Conservation (phyloP, 2,113 vertebrate genomes). For the Dipodomys stephensi region DNA sequence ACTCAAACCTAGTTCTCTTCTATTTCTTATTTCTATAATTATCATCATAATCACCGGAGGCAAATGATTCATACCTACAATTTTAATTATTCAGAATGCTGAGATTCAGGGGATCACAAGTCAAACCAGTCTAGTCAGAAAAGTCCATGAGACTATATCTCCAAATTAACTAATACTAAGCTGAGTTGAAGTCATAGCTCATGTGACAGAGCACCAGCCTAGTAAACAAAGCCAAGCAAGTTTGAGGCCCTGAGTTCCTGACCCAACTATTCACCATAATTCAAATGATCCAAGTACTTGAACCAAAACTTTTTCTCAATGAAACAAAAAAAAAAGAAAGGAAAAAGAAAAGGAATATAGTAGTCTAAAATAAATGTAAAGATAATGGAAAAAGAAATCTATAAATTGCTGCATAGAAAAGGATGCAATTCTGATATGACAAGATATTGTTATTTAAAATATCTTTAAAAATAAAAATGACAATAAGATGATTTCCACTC, state of each 20-base stretch:
- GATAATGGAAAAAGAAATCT: background rate
- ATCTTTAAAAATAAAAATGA: slow-evolving; percentile 38
- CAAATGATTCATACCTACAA: too few species aligned
- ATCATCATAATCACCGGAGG: background rate
- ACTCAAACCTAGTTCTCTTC: background rate
- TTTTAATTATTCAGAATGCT: too few species aligned
- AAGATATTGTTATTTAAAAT: background rate
- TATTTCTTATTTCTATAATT: background rate
- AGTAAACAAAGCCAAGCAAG: too few species aligned
- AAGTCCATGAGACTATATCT: too few species aligned
- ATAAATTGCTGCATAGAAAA: background rate
- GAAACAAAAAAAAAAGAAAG: background rate
- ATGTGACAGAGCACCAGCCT: too few species aligned
- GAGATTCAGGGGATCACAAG: too few species aligned
- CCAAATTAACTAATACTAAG: too few species aligned
- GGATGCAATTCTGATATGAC: background rate
- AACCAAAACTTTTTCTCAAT: background rate
- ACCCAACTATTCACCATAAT: too few species aligned
- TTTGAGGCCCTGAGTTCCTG: too few species aligned
- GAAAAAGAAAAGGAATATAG: background rate
- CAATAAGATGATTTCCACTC: background rate
- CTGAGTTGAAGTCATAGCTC: too few species aligned
- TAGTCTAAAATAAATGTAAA: background rate
- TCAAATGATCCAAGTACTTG: background rate
- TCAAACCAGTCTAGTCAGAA: too few species aligned